Evolutionary conservation across 2,113 vertebrate species (phyloP), one percentile per base, ranked within the genome.

Genomic region (Myocastor coypus): DNA sequence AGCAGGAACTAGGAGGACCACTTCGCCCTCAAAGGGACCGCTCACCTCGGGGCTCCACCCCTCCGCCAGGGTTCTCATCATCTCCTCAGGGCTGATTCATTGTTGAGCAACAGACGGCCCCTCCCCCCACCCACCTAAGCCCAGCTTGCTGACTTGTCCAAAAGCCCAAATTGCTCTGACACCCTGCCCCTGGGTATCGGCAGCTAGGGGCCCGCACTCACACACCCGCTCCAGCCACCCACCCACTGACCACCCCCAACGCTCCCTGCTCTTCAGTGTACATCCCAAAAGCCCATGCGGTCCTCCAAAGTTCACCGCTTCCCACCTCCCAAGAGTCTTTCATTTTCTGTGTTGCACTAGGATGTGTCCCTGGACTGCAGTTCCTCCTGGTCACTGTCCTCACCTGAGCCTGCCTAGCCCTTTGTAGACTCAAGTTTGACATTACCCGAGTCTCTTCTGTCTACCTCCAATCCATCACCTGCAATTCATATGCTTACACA

Each of bases 91-190:
- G 68, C 82, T 96, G 93, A 97, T 77, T 96, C 95, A 96, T 69
- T 55, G n/a, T 4, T 87, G 77, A 95, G 93, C 93, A 93, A 87
- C 37, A 9, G 83, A 40, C 69, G 73, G 22, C 78, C 89, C 81
- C 57, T 40, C 16, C 80, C 80, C 34, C 96, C 71, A 0, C 94
- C 96, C 94, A 91, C 95, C 94, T 94, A 82, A 52, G 32, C 40
- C 66, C n/a, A 37, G 75, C 82, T 83, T 94, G 89, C 95, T 83
- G 95, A 98, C 84, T 92, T 91, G 66, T 95, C 93, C 82, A 80
- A 94, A 96, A 94, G 84, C 77, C 77, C 87, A 87, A 82, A 94
- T 80, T 63, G 55, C 89, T 85, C 86, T 71, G 94, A 95, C 92
- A 52, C 83, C 85, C 37, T n/a, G 46, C n/a, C 84, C 87, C 71